A percentile compares a stretch with the other conserved stretches of the same genome.
phyloP scores from a whole-genome alignment of 2,888 invertebrate species.

The Hypena proboscidalis region DNA sequence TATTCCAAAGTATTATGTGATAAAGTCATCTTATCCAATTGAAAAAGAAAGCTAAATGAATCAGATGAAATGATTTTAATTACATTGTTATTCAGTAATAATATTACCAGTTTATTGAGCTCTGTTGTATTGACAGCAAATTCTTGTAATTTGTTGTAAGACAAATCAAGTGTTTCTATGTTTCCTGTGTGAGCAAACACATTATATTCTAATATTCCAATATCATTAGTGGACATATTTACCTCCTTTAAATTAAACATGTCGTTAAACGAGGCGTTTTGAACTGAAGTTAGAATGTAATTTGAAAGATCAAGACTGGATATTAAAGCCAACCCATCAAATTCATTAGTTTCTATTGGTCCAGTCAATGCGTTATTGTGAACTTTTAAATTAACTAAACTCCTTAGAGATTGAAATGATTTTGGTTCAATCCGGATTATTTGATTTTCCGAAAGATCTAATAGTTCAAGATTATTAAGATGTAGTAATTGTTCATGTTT shows the following conservation, averaged over 20 bases:
- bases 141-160: conserved; percentile 53
- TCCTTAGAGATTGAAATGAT: conserved; percentile 53
- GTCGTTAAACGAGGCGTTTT: conserved; percentile 62
- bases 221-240: conserved; percentile 59
- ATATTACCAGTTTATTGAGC: conserved; percentile 43
- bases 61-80: conserved; percentile 45
- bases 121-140: conserved; percentile 60
- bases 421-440: conserved; percentile 53
- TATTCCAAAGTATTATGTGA: conserved; percentile 51
- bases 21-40: conserved; percentile 48
- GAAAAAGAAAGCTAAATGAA: conserved; percentile 43
- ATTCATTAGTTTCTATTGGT: conserved; percentile 52
- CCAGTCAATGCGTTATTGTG: conserved; percentile 60
- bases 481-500: conserved; percentile 47
- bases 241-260: conserved; percentile 58
- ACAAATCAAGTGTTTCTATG: conserved; percentile 63
- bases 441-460: conserved; percentile 67
- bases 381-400: conserved; percentile 57
- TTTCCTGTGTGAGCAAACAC: conserved; percentile 53
- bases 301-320: conserved; percentile 62
- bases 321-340: conserved; percentile 58
- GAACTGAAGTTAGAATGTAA: conserved; percentile 48
- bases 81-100: conserved; percentile 61
- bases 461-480: conserved; percentile 50
- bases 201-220: conserved; percentile 59